Base-by-base conservation (phyloP, 2,797 vertebrate genomes). In the Carcharodon carcharias region DNA sequence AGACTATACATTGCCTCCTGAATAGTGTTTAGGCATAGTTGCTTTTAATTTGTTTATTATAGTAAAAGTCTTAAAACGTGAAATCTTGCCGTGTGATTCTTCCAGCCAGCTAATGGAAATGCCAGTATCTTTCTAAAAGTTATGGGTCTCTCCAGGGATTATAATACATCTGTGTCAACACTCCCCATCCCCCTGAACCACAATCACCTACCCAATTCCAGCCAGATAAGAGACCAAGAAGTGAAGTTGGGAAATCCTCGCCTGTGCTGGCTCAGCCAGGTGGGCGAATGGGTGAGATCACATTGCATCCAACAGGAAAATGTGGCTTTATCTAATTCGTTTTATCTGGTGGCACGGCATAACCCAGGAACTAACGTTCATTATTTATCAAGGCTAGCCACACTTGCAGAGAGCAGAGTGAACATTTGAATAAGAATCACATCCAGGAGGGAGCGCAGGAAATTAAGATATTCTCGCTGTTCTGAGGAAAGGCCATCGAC, bases 401-500 rank as follows among this genome's bases (percentile, higher is more conserved):
- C 14, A 61, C 28, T 21, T 58, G 35, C 54, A 95, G 56, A 77
- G 56, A 7, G 16, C 23, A 73, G 4, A 21, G 50, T 71, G 45
- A 95, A 67, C 11, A 31, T 54, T 95, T 50, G 26, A 16, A 95
- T 56, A 95, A 56, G 71, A 91, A 95, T 50, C 61, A 69, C 8
- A 9, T 73, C 73, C 96, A 96, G 61, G 96, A 94, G 65, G 4
- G 11, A 82, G 40, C 12, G 82, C 61, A 87, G 96, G 65, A 54
- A 93, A 95, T 73, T 73, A 96, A n/a, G 73, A 77, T n/a, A n/a
- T 12, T 77, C 35, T 73, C 0, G 6, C 26, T 31, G 69, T 77
- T 14, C n/a, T n/a, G n/a, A n/a, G n/a, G n/a, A n/a, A n/a, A n/a
- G n/a, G n/a, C n/a, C n/a, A n/a, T n/a, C n/a, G 11, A n/a, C 11